Base-by-base conservation (phyloP, 1,140 invertebrate genomes). In the Halictus rubicundus region DNA sequence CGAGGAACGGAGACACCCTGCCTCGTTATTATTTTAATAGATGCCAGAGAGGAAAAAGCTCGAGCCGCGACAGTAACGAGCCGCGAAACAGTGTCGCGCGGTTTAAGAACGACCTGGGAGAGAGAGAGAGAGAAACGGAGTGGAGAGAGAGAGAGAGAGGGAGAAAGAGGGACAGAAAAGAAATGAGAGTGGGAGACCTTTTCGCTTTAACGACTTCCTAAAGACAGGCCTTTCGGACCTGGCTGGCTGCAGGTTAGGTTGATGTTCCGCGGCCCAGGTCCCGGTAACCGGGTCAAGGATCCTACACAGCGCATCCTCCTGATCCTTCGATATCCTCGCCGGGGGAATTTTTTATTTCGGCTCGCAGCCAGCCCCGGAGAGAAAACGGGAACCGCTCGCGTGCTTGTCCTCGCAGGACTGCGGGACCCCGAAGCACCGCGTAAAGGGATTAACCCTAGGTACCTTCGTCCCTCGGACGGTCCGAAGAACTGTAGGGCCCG, bases 221-320 rank as follows among this genome's bases (percentile, higher is more conserved):
- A 89, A 89, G 86, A 89, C 84, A 83, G 86, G 78, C 59, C 78
- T 52, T 52, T 88, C 83, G 81, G 82, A 65, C 68, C 23, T 81
- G 72, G 71, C 78, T 32, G 42, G 16, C 54, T 57, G 5, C 83
- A 81, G 85, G 87, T 89, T 86, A 88, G 86, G 79, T 89, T 87
- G 87, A 90, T 89, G 89, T 90, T 90, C 21, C 89, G 89, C 89
- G 89, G 82, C 77, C 32, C 85, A 82, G 85, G 65, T 76, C 71
- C 83, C 78, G 72, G 80, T 84, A 90, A 88, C 87, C 85, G 79
- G 89, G 89, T 89, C 89, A 90, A 90, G 89, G 89, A 89, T 86
- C 63, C 49, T 27, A 78, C 82, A 66, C 82, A 66, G 66, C 59
- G 37, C 49, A 73, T 78, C 61, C 54, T 79, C 63, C 69, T 84